These are phyloP conservation scores for Tragelaphus oryx DNA, from an alignment of 2,797 vertebrate genomes.

Conservation along the genomic window DNA sequence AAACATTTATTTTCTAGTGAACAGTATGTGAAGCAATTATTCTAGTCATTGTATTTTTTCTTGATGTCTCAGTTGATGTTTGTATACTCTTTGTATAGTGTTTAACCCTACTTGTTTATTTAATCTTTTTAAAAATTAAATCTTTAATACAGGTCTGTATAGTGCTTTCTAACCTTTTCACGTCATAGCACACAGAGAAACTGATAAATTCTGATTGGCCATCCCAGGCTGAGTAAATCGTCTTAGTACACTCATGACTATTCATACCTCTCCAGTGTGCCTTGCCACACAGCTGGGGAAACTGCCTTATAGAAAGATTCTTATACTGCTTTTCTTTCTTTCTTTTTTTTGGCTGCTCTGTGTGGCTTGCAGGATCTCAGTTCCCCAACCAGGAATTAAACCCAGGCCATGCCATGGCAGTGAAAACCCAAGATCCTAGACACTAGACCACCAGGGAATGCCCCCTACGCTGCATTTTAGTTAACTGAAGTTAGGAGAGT, in stretches of 20 bases:
- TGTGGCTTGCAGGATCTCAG: background rate
- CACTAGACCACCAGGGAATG: background rate
- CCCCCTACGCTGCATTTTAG: background rate
- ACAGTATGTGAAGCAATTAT: slow-evolving; percentile 49
- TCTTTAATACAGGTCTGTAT: background rate
- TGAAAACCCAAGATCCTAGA: background rate
- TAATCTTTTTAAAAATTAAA: slow-evolving; percentile 6
- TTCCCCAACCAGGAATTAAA: background rate
- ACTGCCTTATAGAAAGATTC: slow-evolving; percentile 1
- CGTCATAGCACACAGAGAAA: background rate
- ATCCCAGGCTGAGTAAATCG: background rate
- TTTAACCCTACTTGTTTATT: slow-evolving; percentile 35
- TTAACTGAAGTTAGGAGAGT: slow-evolving; percentile 21
- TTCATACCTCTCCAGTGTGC: slow-evolving; percentile 2
- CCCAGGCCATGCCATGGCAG: background rate
- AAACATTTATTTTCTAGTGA: slow-evolving; percentile 74
- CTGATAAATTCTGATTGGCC: background rate
- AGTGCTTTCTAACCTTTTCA: slow-evolving; percentile 7
- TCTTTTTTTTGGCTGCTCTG: background rate
- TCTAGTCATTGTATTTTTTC: slow-evolving; percentile 55
- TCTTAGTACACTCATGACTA: background rate
- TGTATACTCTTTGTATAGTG: background rate
- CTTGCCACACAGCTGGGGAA: background rate
- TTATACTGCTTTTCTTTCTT: background rate
- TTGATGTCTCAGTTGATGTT: background rate